Percentiles rank a stretch among this genome's conserved stretches.
These are phyloP conservation scores for Marcusenius ussheri DNA, from an alignment of 2,113 vertebrate species.

Conservation along the genomic window DNA sequence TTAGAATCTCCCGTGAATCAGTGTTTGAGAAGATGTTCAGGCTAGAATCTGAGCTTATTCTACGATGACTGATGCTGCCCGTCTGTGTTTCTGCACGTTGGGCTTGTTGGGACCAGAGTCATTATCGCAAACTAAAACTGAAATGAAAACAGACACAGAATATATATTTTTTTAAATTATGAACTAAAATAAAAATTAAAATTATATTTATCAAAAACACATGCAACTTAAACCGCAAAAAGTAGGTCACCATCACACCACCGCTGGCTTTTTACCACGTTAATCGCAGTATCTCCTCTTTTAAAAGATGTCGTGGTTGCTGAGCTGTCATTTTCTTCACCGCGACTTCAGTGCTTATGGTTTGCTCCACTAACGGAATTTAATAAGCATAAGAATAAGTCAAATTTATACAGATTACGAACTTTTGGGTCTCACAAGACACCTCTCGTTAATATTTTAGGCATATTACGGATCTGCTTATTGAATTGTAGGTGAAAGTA, in stretches of 20 bases:
- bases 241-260: not conserved
- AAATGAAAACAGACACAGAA: too few species aligned
- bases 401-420: not conserved
- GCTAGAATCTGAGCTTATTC: not conserved
- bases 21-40: not conserved
- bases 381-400: not conserved
- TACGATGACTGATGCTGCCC: not conserved
- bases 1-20: not conserved
- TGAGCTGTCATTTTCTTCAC: not conserved
- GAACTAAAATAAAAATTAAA: not conserved
- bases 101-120: not conserved
- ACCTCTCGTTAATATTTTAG: not conserved
- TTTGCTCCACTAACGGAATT: not conserved
- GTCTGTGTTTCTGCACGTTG: not conserved
- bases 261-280: not conserved
- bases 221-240: not conserved
- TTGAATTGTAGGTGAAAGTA: not conserved
- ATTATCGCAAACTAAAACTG: too few species aligned
- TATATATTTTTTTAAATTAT: too few species aligned
- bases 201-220: not conserved
- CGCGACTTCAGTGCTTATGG: not conserved
- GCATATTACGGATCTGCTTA: not conserved
- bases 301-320: not conserved
- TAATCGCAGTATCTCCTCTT: not conserved
- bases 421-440: not conserved